These are phyloP conservation scores for Drosophila formosana DNA, from an alignment of 2,888 invertebrate species.

Conservation along the genomic window DNA sequence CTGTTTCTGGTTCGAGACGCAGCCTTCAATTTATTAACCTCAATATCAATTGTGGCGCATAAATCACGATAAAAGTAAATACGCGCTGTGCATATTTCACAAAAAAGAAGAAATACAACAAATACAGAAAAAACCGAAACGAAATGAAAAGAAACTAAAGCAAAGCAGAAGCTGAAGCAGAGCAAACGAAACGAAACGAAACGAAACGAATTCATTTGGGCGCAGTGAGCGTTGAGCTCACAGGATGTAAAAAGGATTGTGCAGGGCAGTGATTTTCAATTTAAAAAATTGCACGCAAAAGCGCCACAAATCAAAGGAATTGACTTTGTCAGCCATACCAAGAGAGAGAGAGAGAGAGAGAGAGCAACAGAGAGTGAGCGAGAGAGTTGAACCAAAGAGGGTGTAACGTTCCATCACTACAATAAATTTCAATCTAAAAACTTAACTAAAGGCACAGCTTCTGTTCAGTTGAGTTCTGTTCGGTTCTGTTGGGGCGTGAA, in stretches of 20 bases:
- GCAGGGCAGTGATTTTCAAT: slow-evolving; percentile 77
- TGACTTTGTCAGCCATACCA: slow-evolving; percentile 59
- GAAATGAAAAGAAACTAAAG: slow-evolving; percentile 34
- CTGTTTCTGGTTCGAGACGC: slow-evolving; percentile 39
- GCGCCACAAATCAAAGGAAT: slow-evolving; percentile 82
- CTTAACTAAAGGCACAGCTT: slow-evolving; percentile 76
- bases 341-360: background rate
- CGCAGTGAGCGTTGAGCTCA: slow-evolving; percentile 45
- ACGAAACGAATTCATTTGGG: slow-evolving; percentile 72
- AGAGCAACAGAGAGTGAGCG: slow-evolving; percentile 2
- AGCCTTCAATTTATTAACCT: slow-evolving; percentile 79
- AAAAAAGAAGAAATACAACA: slow-evolving; percentile 31
- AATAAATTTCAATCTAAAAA: slow-evolving; percentile 81
- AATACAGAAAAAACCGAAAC: slow-evolving; percentile 16
- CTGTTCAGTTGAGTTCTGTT: slow-evolving; percentile 36
- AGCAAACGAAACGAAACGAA: slow-evolving; percentile 39
- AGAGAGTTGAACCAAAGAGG: slow-evolving; percentile 1
- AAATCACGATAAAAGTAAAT: slow-evolving; percentile 80
- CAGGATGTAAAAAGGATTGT: slow-evolving; percentile 77
- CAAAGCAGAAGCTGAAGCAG: slow-evolving; percentile 37
- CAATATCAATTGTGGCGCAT: slow-evolving; percentile 78
- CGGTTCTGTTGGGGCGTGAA: slow-evolving; percentile 46
- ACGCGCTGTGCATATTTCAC: slow-evolving; percentile 73
- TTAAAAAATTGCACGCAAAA: slow-evolving; percentile 81
- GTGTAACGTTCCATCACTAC: slow-evolving; percentile 37